These are phyloP conservation scores for Anhinga rufa DNA, from an alignment of 2,113 vertebrate genomes.

Conservation along the genomic window DNA sequence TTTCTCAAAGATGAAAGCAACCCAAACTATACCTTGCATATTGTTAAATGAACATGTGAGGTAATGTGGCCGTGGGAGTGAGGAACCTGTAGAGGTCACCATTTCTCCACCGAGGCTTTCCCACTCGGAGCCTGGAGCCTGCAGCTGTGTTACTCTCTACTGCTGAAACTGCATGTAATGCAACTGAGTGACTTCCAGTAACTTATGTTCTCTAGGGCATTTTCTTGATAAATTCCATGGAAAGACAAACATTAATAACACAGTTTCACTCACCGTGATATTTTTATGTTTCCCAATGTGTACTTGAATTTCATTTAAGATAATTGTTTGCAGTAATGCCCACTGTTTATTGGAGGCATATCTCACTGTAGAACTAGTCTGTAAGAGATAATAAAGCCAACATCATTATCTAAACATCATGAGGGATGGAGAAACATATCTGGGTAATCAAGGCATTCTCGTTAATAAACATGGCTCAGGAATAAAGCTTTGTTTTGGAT, in stretches of 20 bases:
- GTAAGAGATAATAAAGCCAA: neutral
- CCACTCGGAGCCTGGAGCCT: neutral
- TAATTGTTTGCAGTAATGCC: neutral
- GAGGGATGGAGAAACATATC: neutral
- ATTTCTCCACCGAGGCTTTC: slow-evolving; percentile 54
- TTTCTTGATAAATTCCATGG: neutral
- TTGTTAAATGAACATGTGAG: neutral
- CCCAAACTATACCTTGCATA: neutral
- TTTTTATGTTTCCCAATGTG: neutral
- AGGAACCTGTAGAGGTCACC: slow-evolving; percentile 74
- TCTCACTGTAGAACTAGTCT: neutral
- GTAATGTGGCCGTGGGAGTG: neutral
- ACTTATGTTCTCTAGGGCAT: neutral
- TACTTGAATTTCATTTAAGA: neutral
- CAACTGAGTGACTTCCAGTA: neutral
- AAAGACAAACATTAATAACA: neutral
- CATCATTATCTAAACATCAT: neutral
- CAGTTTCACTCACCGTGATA: neutral
- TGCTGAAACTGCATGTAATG: neutral
- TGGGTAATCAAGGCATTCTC: neutral
- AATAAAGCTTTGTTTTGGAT: neutral
- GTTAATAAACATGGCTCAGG: neutral
- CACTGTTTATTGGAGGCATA: neutral
- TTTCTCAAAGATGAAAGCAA: slow-evolving; percentile 48
- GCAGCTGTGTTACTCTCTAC: neutral